phyloP scores from a whole-genome alignment of 2,888 invertebrate genomes.

The Scaptomyza cyrtandrae region DNA sequence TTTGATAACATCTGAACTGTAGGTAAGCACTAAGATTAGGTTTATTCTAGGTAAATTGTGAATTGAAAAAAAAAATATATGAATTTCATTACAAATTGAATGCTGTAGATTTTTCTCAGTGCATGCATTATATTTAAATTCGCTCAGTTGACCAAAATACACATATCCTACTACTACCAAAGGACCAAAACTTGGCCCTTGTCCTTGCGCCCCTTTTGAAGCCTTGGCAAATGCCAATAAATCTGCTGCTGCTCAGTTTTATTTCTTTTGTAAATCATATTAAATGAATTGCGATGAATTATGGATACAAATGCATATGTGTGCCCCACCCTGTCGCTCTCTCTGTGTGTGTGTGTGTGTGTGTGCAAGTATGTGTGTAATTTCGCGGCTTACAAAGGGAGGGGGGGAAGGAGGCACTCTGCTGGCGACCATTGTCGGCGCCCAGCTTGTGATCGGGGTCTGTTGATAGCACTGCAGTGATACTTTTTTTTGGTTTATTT shows the following conservation, averaged over 20 bases:
- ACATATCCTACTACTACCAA: conserved; percentile 41
- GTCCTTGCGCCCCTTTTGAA: conserved; percentile 48
- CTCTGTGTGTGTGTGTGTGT: conserved; percentile 3
- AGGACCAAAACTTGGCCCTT: conserved; percentile 16
- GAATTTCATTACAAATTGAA: too few species aligned
- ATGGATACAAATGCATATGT: conserved; percentile 62
- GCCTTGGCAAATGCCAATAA: conserved; percentile 62
- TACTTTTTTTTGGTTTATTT: conserved; percentile 78
- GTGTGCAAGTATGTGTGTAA: conserved; percentile 41
- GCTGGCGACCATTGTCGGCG: conserved; percentile 46
- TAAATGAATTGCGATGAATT: conserved; percentile 77
- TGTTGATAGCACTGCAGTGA: conserved; percentile 65
- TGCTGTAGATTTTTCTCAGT: conserved; percentile 28
- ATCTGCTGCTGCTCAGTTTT: conserved; percentile 60
- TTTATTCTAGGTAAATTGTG: too few species aligned
- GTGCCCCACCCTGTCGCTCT: not conserved
- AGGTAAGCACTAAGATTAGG: too few species aligned
- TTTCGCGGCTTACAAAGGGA: conserved; percentile 59
- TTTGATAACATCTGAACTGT: too few species aligned
- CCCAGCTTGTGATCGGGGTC: conserved; percentile 21
- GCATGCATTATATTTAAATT: conserved; percentile 34
- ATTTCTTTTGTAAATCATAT: conserved; percentile 75
- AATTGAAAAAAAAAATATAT: too few species aligned
- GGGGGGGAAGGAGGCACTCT: conserved; percentile 2
- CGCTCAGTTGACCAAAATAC: conserved; percentile 60